Evolutionary conservation across 2,797 vertebrate genomes (phyloP), one percentile per base, ranked within the genome.

Genomic region (Thunnus albacares): DNA sequence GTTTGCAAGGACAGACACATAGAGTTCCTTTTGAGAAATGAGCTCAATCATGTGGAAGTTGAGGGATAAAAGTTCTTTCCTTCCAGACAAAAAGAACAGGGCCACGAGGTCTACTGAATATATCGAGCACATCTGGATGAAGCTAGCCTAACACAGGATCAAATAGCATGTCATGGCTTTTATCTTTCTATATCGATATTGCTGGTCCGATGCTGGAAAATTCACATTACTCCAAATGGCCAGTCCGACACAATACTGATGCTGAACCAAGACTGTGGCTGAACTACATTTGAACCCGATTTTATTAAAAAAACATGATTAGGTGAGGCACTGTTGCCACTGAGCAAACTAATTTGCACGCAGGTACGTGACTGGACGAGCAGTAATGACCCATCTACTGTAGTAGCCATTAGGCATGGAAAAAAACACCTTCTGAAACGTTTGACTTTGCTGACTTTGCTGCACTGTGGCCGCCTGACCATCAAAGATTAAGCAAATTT

Each of bases 281-380:
- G 15, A 64, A 66, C 43, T 17, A 18, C n/a, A 59, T 79, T 79
- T 82, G 11, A 69, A 68, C 49, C 43, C 60, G 35, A 86, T 91
- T 87, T 83, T 77, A 80, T 75, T 87, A 87, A 79, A 89, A 65
- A 61, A 67, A 77, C 69, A 82, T 0, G 5, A 80, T 85, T 52
- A 68, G 47, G 61, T 10, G 4, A 64, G 63, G 56, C 49, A 28
- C 14, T 24, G 20, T 12, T 9, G 0, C 51, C n/a, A 1, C n/a
- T 8, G 22, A 62, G 38, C 38, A 71, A 74, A 53, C 70, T 72
- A 2, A 77, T 86, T 87, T 88, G 71, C 71, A 89, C 20, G 1
- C 3, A 13, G 13, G 49, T 38, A 26, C 10, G 43, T 84, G 69
- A 82, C 28, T 63, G 62, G 20, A 68, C 0, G 6, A 51, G 22